Base-by-base conservation (phyloP, 2,113 vertebrate species). In the Chrysochloris asiatica region DNA sequence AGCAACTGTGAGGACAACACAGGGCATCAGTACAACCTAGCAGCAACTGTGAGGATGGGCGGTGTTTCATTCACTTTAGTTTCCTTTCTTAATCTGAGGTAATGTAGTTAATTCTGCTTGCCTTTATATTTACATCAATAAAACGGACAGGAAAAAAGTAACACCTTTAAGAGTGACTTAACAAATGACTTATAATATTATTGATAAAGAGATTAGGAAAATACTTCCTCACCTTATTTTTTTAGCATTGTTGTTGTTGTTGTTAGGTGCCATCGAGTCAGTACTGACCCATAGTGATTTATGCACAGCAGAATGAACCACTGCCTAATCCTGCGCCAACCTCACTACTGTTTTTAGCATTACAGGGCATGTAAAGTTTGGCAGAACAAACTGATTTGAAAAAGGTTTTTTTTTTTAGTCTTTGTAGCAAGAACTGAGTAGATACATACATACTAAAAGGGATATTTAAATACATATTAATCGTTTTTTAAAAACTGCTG, bases 301-400 rank as follows among this genome's bases (percentile, higher is more conserved):
- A n/a, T n/a, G n/a, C n/a, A n/a, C n/a, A n/a, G n/a, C n/a, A n/a
- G n/a, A n/a, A n/a, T n/a, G n/a, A n/a, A n/a, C n/a, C n/a, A n/a
- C n/a, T n/a, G n/a, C n/a, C n/a, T n/a, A n/a, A n/a, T n/a, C n/a
- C n/a, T n/a, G n/a, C n/a, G n/a, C n/a, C 14, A 17, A 54, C 21
- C 12, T 54, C 21, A 54, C 12, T 54, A 9, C n/a, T 54, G 52
- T 54, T 81, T 93, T 80, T 92, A 67, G 91, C 65, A 76, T 92
- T 71, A 77, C 38, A 47, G 43, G 33, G 7, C 21, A 77, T 80
- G 33, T 78, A 81, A 83, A 83, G 71, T 38, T 83, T 4, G 0
- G 26, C 48, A 90, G 38, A 95, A 87, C 0, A 1, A 96, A 86
- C 13, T 92, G 76, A 93, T 94, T 73, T 36, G n/a, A 83, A 90